phyloP scores from a whole-genome alignment of 1,140 invertebrate genomes.

The Coptotermes formosanus region DNA sequence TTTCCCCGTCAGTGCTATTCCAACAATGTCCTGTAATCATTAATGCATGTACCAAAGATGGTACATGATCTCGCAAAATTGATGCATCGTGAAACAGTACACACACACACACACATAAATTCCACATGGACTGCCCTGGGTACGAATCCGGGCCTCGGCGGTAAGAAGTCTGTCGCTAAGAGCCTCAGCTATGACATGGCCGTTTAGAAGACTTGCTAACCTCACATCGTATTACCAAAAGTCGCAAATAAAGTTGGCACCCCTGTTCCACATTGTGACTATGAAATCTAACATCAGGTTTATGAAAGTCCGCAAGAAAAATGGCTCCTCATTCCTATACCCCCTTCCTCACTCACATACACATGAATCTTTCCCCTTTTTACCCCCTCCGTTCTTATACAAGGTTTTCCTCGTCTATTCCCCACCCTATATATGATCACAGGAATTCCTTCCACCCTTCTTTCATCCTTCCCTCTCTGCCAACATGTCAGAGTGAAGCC shows the following conservation, averaged over 20 bases:
- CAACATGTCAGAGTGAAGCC: conserved; percentile 19
- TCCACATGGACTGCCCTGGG: too few relatives aligned
- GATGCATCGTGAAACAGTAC: too few relatives aligned
- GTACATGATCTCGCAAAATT: too few relatives aligned
- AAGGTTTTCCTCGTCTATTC: not conserved
- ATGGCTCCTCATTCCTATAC: conserved; percentile 25
- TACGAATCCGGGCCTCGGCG: too few relatives aligned
- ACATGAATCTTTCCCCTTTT: conserved; percentile 6
- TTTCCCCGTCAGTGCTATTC: too few relatives aligned
- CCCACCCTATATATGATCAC: conserved; percentile 10
- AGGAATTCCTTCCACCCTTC: not conserved
- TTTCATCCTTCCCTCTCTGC: not conserved
- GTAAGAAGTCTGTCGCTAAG: too few relatives aligned
- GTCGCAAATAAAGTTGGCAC: not conserved
- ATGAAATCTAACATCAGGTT: conserved; percentile 20
- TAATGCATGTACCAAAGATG: too few relatives aligned
- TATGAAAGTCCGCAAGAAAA: conserved; percentile 26
- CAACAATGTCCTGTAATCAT: too few relatives aligned
- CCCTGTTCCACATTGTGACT: not conserved
- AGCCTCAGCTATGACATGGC: too few relatives aligned
- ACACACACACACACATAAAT: too few relatives aligned
- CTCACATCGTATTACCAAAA: too few relatives aligned
- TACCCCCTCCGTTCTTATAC: not conserved
- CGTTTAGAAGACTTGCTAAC: too few relatives aligned
- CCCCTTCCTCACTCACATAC: not conserved